These are phyloP conservation scores for Lasioglossum leucozonium DNA, from an alignment of 2,888 invertebrate genomes.

Conservation along the genomic window DNA sequence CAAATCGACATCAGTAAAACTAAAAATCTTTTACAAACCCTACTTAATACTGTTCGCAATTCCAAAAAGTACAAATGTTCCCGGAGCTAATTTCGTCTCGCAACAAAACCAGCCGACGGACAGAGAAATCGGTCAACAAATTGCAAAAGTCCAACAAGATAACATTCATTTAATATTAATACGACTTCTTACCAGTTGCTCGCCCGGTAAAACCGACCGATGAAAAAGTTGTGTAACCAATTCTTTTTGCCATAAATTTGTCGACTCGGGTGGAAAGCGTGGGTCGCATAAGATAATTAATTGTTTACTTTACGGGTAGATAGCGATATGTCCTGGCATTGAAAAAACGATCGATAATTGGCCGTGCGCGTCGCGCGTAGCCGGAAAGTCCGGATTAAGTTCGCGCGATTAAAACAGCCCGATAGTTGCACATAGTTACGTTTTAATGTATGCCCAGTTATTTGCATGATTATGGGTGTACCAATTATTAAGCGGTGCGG, in stretches of 20 bases:
- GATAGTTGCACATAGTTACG: constrained; percentile 39
- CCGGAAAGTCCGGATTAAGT: constrained; percentile 45
- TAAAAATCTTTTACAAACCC: too few relatives aligned
- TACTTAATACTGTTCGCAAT: too few relatives aligned
- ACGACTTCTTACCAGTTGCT: not conserved
- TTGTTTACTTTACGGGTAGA: constrained; percentile 10
- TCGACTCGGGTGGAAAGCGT: not conserved
- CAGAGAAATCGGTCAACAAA: not conserved
- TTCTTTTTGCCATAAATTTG: not conserved
- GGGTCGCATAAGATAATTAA: constrained; percentile 28
- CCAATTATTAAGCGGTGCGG: constrained; percentile 49
- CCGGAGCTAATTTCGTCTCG: too few relatives aligned
- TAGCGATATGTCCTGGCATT: constrained; percentile 5
- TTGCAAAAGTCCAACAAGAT: not conserved
- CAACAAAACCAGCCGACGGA: not conserved
- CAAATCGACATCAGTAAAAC: too few relatives aligned
- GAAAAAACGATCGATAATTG: constrained; percentile 47
- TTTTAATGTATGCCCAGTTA: constrained; percentile 44
- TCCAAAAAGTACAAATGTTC: too few relatives aligned
- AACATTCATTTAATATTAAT: not conserved
- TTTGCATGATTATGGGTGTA: constrained; percentile 67
- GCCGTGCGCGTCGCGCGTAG: constrained; percentile 3
- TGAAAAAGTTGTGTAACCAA: not conserved
- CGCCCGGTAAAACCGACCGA: not conserved
- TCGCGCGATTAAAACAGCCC: constrained; percentile 33